phyloP scores from a whole-genome alignment of 1,140 invertebrate species.

The Caenorhabditis latens region DNA sequence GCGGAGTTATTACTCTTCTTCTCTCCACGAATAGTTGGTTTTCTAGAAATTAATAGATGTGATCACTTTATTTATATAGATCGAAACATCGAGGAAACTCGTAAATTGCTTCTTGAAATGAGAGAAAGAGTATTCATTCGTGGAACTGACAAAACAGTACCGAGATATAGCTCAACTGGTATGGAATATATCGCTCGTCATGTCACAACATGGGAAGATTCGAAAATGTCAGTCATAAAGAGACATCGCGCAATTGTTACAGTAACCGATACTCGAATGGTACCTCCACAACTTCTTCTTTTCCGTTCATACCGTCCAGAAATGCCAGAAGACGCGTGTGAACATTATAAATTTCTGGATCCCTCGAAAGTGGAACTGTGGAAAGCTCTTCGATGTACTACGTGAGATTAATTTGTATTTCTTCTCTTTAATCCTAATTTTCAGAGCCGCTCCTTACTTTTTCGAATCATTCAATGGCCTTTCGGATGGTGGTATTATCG shows the following conservation, averaged over 20 bases:
- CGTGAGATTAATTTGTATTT: background rate
- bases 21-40: constrained; percentile 14
- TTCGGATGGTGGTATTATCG: constrained; percentile 58
- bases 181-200: constrained; percentile 23
- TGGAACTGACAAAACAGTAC: constrained; percentile 37
- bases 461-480: constrained; percentile 56
- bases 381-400: constrained; percentile 58
- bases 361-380: constrained; percentile 46
- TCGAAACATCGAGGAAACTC: constrained; percentile 41
- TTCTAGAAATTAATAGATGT: background rate
- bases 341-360: constrained; percentile 53
- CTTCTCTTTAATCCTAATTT: background rate
- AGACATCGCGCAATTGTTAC: constrained; percentile 54
- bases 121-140: constrained; percentile 48
- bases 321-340: constrained; percentile 45
- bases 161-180: constrained; percentile 27
- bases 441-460: constrained; percentile 61
- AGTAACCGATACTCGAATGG: constrained; percentile 54
- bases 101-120: constrained; percentile 37
- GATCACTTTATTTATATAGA: background rate
- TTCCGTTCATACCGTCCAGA: constrained; percentile 55
- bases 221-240: constrained; percentile 48
- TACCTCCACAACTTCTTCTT: constrained; percentile 48
- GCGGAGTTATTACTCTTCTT: constrained; percentile 53
- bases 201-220: constrained; percentile 47